Evolutionary conservation across 2,113 vertebrate species (phyloP).

Genomic region (Myxocyprinus asiaticus): DNA sequence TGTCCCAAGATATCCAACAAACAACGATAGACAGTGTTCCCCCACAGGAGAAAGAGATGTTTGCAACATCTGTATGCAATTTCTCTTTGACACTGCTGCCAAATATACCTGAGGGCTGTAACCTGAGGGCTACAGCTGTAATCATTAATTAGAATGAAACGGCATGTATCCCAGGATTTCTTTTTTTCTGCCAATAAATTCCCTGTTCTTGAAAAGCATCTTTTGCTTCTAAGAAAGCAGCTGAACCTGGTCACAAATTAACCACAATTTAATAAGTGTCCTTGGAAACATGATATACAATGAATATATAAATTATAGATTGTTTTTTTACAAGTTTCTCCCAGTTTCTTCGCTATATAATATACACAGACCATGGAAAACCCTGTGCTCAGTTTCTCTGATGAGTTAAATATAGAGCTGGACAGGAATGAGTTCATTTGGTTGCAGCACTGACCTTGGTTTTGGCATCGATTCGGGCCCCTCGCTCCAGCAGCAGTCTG

Average conservation of each 20-base stretch:
- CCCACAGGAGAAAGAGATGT: constrained; percentile 17
- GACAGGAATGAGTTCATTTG: neutral
- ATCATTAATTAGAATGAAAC: constrained; percentile 29
- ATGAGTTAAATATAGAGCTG: constrained; percentile 27
- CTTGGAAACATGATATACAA: neutral
- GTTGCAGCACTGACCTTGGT: constrained; percentile 84
- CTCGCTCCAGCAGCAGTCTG: constrained; percentile 91
- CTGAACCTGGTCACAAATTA: neutral
- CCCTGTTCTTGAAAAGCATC: neutral
- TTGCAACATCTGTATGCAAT: constrained; percentile 42
- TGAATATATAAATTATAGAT: neutral
- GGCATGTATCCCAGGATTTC: neutral
- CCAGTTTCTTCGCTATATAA: neutral
- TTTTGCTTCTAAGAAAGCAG: neutral
- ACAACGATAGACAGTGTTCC: neutral
- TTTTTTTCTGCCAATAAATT: constrained; percentile 7
- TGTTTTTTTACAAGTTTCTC: too few relatives aligned
- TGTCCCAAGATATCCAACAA: too few relatives aligned
- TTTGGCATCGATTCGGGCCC: constrained; percentile 94
- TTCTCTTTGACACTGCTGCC: constrained; percentile 18
- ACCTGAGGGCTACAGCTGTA: constrained; percentile 11
- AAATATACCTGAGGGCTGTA: constrained; percentile 27
- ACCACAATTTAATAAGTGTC: neutral
- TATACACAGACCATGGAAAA: neutral
- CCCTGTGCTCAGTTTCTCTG: constrained; percentile 24